Base-by-base conservation (phyloP, 2,113 vertebrate species). In the Neogobius melanostomus region DNA sequence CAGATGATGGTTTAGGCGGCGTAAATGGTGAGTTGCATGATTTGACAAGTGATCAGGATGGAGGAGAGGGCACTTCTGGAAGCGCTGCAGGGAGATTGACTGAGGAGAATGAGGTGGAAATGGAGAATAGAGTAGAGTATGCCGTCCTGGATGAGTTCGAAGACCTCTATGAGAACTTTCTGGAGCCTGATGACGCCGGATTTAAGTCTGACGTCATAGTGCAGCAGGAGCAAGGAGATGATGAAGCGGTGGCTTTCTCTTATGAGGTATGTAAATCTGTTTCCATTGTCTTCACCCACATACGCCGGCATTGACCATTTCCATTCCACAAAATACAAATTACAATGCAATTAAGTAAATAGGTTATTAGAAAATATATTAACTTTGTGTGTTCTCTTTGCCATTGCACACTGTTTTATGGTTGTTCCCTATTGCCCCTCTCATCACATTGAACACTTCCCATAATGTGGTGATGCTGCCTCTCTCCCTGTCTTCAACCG, bases 131-230 rank as follows among this genome's bases (percentile, higher is more conserved):
- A 94, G 98, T 99, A 86, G 98, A 98, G 84, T 99, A 96, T 77
- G 97, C 97, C 51, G 98, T 99, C 83, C 92, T 99, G 90, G 98
- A 99, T 91, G 97, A 98, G 87, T 92, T 99, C 91, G 96, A 97
- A 87, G 97, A 98, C 85, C 94, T 96, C 91, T 96, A 95, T 66
- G 96, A 99, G 88, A 98, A 96, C 93, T 95, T 99, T 90, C 92
- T 98, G 94, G 95, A 98, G 90, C 92, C 92, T 71, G 96, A 92
- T 17, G 87, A 97, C 77, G 92, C 91, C 77, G 96, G 94, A 91
- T 97, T 98, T 94, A 92, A 93, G 81, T 96, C 98, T 88, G 94
- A 96, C 84, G 93, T 93, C 82, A 96, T 97, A 84, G 92, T 93
- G 88, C 97, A 99, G 46, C 96, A 94, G 86, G 96, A 97, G 90